Conservation (phyloP, 2,113 vertebrate species). For the Peromyscus polionotus region DNA sequence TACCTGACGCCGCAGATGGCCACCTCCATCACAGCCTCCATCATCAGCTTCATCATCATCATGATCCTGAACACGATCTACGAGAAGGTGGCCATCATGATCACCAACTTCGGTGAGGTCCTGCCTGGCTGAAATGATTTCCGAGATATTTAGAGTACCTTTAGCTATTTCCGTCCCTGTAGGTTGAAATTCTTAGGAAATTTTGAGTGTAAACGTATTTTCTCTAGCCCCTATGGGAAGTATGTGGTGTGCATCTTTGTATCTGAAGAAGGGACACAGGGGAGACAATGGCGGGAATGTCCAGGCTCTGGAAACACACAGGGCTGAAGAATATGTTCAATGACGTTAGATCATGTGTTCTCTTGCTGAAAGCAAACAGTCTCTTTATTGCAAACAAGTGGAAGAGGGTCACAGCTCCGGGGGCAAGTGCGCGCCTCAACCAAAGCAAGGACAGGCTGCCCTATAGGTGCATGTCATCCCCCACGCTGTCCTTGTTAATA, state of each 20-base stretch:
- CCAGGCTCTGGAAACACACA: constrained; percentile 81
- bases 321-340: constrained; percentile 72
- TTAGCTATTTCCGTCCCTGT: constrained; percentile 38
- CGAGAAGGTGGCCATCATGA: constrained; percentile 95
- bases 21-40: constrained; percentile 94
- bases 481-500: background rate
- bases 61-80: constrained; percentile 96
- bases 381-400: constrained; percentile 83
- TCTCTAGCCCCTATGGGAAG: constrained; percentile 57
- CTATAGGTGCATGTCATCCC: background rate
- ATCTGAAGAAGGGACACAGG: constrained; percentile 74
- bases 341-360: constrained; percentile 74
- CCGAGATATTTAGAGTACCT: background rate
- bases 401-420: constrained; percentile 74
- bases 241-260: constrained; percentile 77
- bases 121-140: background rate
- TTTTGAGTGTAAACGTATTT: constrained; percentile 55
- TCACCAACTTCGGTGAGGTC: constrained; percentile 94
- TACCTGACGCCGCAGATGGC: constrained; percentile 96
- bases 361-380: constrained; percentile 80
- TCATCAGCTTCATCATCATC: constrained; percentile 96
- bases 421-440: background rate
- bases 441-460: constrained; percentile 5
- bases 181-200: constrained; percentile 20
- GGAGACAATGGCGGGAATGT: constrained; percentile 79